Percentiles rank a stretch among this genome's conserved stretches.
Evolutionary conservation across 2,113 vertebrate species (phyloP).

Genomic region (Cebus imitator): DNA sequence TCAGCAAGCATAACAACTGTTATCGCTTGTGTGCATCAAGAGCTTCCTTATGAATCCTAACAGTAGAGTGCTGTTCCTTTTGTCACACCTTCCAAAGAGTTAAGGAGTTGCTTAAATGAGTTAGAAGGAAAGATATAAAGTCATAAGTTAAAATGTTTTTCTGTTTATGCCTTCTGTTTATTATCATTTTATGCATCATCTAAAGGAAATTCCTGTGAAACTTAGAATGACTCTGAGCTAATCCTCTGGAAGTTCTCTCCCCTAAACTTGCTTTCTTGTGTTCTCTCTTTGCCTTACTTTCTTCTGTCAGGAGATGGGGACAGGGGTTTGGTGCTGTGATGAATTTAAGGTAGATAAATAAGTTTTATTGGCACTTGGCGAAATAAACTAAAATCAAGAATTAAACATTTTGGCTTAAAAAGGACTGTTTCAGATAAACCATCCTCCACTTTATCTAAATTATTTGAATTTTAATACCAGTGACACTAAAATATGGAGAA

Average conservation of each 20-base stretch:
- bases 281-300: background rate
- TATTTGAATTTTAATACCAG: constrained; percentile 29
- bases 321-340: background rate
- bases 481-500: background rate
- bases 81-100: background rate
- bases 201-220: constrained; percentile 20
- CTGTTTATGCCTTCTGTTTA: background rate
- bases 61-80: background rate
- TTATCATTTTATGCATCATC: background rate
- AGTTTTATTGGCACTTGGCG: background rate
- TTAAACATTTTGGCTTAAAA: constrained; percentile 7
- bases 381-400: constrained; percentile 13
- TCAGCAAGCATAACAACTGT: background rate
- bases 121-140: background rate
- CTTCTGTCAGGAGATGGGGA: background rate
- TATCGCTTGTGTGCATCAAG: background rate
- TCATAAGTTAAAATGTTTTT: background rate
- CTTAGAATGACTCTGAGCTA: background rate
- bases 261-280: background rate
- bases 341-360: background rate
- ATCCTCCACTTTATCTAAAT: background rate
- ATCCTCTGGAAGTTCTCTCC: background rate
- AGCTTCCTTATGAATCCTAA: background rate
- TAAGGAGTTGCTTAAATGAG: constrained; percentile 7
- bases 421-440: background rate